These are phyloP conservation scores for Podabrus alpinus DNA, from an alignment of 2,888 invertebrate genomes.

Conservation along the genomic window DNA sequence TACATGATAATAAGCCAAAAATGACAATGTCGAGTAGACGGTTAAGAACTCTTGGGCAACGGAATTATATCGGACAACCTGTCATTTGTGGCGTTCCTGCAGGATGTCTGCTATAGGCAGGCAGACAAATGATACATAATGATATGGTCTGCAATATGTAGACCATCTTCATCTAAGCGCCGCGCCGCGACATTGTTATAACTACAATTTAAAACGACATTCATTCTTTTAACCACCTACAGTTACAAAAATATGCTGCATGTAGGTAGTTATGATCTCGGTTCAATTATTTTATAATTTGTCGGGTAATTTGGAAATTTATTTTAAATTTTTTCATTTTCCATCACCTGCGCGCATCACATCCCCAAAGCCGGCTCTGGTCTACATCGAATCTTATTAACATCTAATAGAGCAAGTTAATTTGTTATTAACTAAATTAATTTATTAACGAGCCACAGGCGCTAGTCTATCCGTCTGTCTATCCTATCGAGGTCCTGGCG, in stretches of 20 bases:
- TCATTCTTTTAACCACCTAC: slow-evolving; percentile 6
- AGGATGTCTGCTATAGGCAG: slow-evolving; percentile 41
- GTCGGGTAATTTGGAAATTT: background rate
- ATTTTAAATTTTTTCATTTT: background rate
- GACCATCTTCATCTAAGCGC: slow-evolving; percentile 33
- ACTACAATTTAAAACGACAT: slow-evolving; percentile 16
- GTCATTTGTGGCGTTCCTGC: slow-evolving; percentile 46
- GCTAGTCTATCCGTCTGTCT: background rate
- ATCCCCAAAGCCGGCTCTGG: background rate
- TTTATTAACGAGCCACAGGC: background rate
- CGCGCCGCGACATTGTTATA: slow-evolving; percentile 26
- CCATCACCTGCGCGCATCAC: background rate
- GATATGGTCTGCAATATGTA: slow-evolving; percentile 39
- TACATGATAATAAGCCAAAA: slow-evolving; percentile 26
- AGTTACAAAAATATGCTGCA: background rate
- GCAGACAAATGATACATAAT: slow-evolving; percentile 48
- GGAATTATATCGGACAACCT: slow-evolving; percentile 41
- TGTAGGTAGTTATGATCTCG: background rate
- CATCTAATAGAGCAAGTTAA: too few species aligned
- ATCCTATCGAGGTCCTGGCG: background rate
- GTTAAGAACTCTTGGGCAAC: slow-evolving; percentile 27
- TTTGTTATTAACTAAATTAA: background rate
- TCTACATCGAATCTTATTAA: too few species aligned
- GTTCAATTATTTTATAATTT: background rate
- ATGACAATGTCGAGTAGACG: slow-evolving; percentile 31